Base-by-base conservation (phyloP, 2,888 invertebrate genomes). In the Drosophila parthenogenetica region DNA sequence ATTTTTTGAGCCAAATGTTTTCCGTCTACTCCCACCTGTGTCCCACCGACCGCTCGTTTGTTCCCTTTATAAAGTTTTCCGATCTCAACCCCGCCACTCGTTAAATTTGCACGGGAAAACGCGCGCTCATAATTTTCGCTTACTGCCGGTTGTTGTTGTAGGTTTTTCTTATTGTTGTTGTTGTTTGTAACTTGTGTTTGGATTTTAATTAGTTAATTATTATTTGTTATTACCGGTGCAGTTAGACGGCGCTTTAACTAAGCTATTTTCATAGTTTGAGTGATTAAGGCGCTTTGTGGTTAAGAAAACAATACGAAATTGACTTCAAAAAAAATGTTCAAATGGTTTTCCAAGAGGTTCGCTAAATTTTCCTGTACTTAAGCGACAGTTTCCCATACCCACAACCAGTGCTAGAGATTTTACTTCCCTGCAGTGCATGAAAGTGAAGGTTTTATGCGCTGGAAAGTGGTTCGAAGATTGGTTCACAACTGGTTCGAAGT, bases 181-280 rank as follows among this genome's bases (percentile, higher is more conserved):
- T 40, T 63, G 55, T 17, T 32, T 37, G 49, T 50, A 32, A 43
- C 39, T 57, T 22, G 35, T 58, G 48, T 60, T 63, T 50, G 57
- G 55, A 14, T 61, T 78, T 83, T 86, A 86, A 81, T 77, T 79
- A 77, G 79, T 69, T 86, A 69, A 86, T 86, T 86, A 77, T 66
- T 79, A 69, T 69, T 70, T 79, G 77, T 68, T 78, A 69, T 69
- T 79, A 69, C 63, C 70, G 51, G 37, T 76, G 49, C 65, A 61
- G 51, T 62, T 67, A 72, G 68, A 40, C 39, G 50, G 40, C 35
- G 43, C 51, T 32, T 54, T 43, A 58, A 58, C 63, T 43, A 61
- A 68, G 64, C 57, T 57, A 48, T 64, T 55, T 69, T 51, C 37
- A 46, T 32, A 39, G 50, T 10, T 59, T 45, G 46, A 49, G 46